Evolutionary conservation across 2,797 vertebrate genomes (phyloP), one percentile per base, ranked within the genome.

Genomic region (Coranthus polyacanthus): DNA sequence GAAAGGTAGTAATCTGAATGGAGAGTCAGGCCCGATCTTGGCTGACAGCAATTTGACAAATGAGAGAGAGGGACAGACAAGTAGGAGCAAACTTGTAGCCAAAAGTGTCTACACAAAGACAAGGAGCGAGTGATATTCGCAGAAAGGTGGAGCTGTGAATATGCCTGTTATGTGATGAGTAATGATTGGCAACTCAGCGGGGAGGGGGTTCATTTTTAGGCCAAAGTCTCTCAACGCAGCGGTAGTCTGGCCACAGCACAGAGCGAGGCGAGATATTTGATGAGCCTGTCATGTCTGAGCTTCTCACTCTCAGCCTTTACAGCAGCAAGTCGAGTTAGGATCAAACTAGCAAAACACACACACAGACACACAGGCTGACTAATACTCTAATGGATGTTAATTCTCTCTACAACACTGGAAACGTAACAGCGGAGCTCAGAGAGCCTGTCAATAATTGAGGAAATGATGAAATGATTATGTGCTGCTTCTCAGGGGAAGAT

Each of bases 391-490:
- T 78, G 59, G 68, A 75, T 72, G 66, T 71, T 78, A 80, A 88
- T 86, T 84, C 49, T 51, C 72, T 43, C 45, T 59, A 46, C 67
- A 75, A 72, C 7, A n/a, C 65, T 54, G 68, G 55, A 54, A 78
- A 82, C 54, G 20, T 60, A 74, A 79, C 68, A 63, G 72, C 10
- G 29, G 50, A 67, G 77, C 75, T 84, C 67, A 50, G 39, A 66
- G 78, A 29, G 38, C 54, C 65, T 65, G 84, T 87, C 84, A 82
- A 76, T 88, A 84, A 82, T 60, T 60, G 60, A 77, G 68, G 43
- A 72, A 85, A 86, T 82, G 79, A 84, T 81, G 75, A 73, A 84
- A 82, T 85, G 77, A 85, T 87, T 84, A 85, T 80, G 45, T 56
- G 66, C 68, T 32, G 53, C 38, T 53, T 68, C 73, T 73, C 42